Evolutionary conservation across 1,140 invertebrate genomes (phyloP).

Genomic region (Globodera rostochiensis): DNA sequence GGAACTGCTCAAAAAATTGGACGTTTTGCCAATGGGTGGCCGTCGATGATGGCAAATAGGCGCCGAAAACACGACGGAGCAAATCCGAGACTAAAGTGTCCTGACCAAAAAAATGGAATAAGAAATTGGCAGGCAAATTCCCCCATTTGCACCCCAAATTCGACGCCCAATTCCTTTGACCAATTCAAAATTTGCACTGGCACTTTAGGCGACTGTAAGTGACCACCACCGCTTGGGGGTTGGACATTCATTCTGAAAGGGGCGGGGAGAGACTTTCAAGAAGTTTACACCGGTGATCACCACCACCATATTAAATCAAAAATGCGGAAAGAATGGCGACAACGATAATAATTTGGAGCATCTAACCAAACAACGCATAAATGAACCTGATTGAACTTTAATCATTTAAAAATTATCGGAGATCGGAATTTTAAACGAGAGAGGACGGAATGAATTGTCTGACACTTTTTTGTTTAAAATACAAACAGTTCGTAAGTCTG

Average conservation of each 20-base stretch:
- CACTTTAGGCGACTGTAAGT: neutral
- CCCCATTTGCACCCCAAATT: neutral
- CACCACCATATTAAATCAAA: too few relatives aligned
- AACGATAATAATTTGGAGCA: too few relatives aligned
- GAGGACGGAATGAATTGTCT: too few relatives aligned
- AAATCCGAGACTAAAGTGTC: neutral
- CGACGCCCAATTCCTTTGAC: neutral
- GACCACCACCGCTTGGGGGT: neutral
- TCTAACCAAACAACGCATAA: too few relatives aligned
- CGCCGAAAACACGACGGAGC: neutral
- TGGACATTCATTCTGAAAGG: neutral
- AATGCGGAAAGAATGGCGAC: too few relatives aligned
- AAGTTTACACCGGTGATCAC: too few relatives aligned
- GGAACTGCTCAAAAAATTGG: neutral
- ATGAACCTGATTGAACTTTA: too few relatives aligned
- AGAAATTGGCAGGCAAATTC: neutral
- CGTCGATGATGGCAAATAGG: neutral
- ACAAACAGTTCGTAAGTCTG: too few relatives aligned
- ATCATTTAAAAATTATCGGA: too few relatives aligned
- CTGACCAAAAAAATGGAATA: neutral
- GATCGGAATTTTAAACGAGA: too few relatives aligned
- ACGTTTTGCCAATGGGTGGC: neutral
- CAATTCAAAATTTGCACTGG: neutral
- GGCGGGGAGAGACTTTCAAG: too few relatives aligned
- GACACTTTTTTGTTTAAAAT: too few relatives aligned